Conservation (phyloP, 2,113 vertebrate species). For the Tringa solitaria region DNA sequence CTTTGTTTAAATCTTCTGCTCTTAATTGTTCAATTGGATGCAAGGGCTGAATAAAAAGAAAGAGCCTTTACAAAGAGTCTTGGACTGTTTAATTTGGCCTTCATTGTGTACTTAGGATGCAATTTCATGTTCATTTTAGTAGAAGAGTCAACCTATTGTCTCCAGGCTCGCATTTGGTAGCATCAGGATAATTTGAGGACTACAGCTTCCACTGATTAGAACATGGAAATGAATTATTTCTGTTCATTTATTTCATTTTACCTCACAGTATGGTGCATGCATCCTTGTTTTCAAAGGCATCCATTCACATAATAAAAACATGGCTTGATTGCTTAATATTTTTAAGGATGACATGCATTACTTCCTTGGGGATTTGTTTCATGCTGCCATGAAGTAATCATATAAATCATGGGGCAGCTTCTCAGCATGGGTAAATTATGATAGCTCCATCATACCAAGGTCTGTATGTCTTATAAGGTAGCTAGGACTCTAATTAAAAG, state of each 20-base stretch:
- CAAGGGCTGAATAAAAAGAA: not conserved
- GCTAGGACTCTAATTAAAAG: slow-evolving; percentile 30
- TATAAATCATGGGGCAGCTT: slow-evolving; percentile 32
- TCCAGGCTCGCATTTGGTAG: not conserved
- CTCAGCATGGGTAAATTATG: not conserved
- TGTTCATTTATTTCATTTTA: slow-evolving; percentile 75
- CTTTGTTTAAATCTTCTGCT: slow-evolving; percentile 11
- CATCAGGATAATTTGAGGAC: slow-evolving; percentile 34
- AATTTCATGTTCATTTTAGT: slow-evolving; percentile 35
- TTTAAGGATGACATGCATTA: slow-evolving; percentile 37
- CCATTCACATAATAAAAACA: slow-evolving; percentile 46
- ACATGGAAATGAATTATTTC: slow-evolving; percentile 84
- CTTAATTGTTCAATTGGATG: not conserved
- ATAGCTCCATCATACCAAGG: not conserved
- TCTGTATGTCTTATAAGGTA: not conserved
- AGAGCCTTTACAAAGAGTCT: not conserved
- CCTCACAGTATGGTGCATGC: slow-evolving; percentile 16
- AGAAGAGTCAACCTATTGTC: slow-evolving; percentile 36
- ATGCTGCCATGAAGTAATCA: slow-evolving; percentile 12
- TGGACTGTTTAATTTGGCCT: slow-evolving; percentile 1
- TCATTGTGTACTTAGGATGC: slow-evolving; percentile 29
- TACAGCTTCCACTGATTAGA: slow-evolving; percentile 75
- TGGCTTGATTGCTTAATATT: slow-evolving; percentile 62
- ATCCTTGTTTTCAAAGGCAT: slow-evolving; percentile 30
- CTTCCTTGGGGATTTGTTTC: slow-evolving; percentile 54